A percentile compares a stretch with the other conserved stretches of the same genome.
Conservation (phyloP, 2,797 vertebrate species). For the Enteromius afrohamiltoni region DNA sequence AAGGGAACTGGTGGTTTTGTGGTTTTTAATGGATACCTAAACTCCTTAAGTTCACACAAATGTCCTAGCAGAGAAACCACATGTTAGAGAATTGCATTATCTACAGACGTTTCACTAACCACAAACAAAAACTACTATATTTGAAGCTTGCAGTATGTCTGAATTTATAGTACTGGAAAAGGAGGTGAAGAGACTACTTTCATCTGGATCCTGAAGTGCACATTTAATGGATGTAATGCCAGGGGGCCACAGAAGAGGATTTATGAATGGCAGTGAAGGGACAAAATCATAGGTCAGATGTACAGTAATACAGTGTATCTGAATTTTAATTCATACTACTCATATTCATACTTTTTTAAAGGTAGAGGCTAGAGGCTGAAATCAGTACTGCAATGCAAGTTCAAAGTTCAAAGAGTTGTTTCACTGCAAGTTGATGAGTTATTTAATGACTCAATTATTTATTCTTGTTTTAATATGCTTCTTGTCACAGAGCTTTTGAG, state of each 20-base stretch:
- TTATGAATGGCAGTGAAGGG: neutral
- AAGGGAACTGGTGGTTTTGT: neutral
- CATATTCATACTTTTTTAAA: too few relatives aligned
- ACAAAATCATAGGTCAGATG: neutral
- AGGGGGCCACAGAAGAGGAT: neutral
- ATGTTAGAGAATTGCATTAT: neutral
- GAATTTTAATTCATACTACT: neutral
- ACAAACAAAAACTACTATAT: neutral
- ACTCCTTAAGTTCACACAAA: neutral
- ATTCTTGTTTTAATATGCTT: too few relatives aligned
- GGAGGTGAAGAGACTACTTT: neutral
- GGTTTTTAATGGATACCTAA: neutral
- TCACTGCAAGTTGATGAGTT: neutral
- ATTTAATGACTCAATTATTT: neutral
- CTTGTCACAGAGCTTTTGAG: too few relatives aligned
- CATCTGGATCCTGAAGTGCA: neutral
- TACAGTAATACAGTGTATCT: neutral
- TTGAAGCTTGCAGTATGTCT: neutral
- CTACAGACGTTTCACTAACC: neutral
- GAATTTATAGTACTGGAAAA: neutral
- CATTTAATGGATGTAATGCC: neutral
- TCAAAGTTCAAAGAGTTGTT: neutral
- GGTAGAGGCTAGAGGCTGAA: too few relatives aligned
- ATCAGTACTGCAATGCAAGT: neutral
- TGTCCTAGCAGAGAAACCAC: neutral